Evolutionary conservation across 2,888 invertebrate species (phyloP).

Genomic region (Caenorhabditis doughertyi): DNA sequence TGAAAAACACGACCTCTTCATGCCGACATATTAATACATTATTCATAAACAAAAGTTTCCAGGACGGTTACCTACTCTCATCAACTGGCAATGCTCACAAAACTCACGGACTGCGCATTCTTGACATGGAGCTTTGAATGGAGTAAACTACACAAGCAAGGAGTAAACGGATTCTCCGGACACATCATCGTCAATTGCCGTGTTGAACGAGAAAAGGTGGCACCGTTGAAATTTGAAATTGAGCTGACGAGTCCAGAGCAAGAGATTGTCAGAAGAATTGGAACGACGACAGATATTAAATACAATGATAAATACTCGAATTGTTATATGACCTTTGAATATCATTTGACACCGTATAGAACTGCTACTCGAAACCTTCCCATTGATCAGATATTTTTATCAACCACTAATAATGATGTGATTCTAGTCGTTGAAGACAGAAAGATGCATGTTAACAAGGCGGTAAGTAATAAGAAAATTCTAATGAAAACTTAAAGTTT

Average conservation of each 20-base stretch:
- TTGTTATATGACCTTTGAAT: not conserved
- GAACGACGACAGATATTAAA: not conserved
- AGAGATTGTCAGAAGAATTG: conserved; percentile 7
- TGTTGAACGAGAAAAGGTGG: not conserved
- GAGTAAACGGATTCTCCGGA: conserved; percentile 10
- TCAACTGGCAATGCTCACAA: not conserved
- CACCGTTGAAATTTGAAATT: not conserved
- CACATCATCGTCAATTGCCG: not conserved
- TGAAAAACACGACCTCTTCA: too few relatives aligned
- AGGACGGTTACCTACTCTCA: conserved; percentile 11
- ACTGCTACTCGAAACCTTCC: not conserved
- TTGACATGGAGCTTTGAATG: conserved; percentile 10
- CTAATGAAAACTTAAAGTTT: not conserved
- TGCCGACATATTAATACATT: too few relatives aligned
- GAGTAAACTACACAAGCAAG: not conserved
- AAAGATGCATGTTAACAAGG: conserved; percentile 8
- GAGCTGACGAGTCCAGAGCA: not conserved
- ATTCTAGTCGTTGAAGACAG: conserved; percentile 8
- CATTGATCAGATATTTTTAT: not conserved
- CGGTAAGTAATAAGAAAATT: not conserved
- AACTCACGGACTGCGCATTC: conserved; percentile 8
- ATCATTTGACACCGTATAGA: not conserved
- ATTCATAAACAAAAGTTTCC: not conserved
- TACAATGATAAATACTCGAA: conserved; percentile 3
- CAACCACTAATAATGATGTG: not conserved